These are phyloP conservation scores for Anguilla pacifica DNA, from an alignment of 2,797 vertebrate genomes.

Conservation along the genomic window DNA sequence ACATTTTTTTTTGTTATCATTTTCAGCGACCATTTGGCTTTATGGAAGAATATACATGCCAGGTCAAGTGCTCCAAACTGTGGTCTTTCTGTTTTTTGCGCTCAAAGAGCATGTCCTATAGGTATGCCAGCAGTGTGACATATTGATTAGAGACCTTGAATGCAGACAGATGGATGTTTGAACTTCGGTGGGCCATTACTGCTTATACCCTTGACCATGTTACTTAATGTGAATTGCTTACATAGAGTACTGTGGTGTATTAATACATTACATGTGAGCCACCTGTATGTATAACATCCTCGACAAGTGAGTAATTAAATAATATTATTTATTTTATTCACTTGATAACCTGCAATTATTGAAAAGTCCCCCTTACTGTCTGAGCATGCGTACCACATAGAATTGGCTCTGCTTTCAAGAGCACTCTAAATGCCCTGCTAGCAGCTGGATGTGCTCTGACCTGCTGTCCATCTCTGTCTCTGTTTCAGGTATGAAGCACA, in stretches of 20 bases:
- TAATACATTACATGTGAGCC: not conserved
- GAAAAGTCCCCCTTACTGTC: not conserved
- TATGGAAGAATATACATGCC: not conserved
- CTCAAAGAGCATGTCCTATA: not conserved
- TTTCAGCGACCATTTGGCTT: not conserved
- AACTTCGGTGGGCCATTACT: not conserved
- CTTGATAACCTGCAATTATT: not conserved
- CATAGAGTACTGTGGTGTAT: not conserved
- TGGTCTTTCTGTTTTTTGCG: not conserved
- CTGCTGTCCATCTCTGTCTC: conserved; percentile 18
- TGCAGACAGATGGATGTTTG: not conserved
- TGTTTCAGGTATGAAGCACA: conserved; percentile 82
- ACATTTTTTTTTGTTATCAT: not conserved
- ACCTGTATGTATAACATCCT: not conserved
- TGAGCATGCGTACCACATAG: not conserved
- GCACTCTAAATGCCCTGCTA: conserved; percentile 12
- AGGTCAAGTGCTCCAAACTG: not conserved
- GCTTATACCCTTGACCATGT: not conserved
- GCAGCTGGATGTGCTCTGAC: conserved; percentile 25
- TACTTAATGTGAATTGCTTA: not conserved
- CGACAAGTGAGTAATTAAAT: not conserved
- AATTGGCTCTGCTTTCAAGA: not conserved
- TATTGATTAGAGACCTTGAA: not conserved
- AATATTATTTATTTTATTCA: not conserved
- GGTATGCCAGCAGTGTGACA: not conserved